Evolutionary conservation across 2,888 invertebrate genomes (phyloP).

Genomic region (Hyposoter dolosus): DNA sequence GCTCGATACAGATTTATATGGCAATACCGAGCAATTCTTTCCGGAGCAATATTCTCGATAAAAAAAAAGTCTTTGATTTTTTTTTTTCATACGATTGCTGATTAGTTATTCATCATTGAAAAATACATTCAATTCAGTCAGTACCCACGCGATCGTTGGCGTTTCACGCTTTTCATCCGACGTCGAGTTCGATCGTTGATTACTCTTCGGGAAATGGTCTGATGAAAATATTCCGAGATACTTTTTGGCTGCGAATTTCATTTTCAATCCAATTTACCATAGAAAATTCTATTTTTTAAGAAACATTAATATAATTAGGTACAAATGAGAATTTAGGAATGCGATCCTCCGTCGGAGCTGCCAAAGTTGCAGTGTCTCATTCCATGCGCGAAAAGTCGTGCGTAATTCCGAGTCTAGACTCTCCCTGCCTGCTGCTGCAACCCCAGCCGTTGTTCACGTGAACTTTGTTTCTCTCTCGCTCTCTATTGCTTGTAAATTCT

Average conservation of each 20-base stretch:
- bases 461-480: conserved; percentile 37
- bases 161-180: not conserved
- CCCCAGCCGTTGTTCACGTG: conserved; percentile 43
- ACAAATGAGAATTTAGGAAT: not conserved
- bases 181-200: not conserved
- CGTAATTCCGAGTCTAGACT: conserved; percentile 65
- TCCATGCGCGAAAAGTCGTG: conserved; percentile 38
- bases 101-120: not conserved
- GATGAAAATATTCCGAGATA: not conserved
- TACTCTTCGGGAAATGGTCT: not conserved
- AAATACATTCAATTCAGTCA: not conserved
- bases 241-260: not conserved
- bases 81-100: not conserved
- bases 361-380: conserved; percentile 55
- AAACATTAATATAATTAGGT: not conserved
- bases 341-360: conserved; percentile 45
- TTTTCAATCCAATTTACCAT: not conserved
- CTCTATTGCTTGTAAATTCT: not conserved
- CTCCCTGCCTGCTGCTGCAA: conserved; percentile 22
- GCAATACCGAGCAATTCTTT: not conserved
- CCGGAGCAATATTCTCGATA: not conserved
- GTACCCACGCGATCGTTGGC: not conserved
- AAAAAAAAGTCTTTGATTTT: not conserved
- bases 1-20: conserved; percentile 22
- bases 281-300: not conserved